Evolutionary conservation across 2,113 vertebrate genomes (phyloP), one percentile per base, ranked within the genome.

Genomic region (Suricata suricatta): DNA sequence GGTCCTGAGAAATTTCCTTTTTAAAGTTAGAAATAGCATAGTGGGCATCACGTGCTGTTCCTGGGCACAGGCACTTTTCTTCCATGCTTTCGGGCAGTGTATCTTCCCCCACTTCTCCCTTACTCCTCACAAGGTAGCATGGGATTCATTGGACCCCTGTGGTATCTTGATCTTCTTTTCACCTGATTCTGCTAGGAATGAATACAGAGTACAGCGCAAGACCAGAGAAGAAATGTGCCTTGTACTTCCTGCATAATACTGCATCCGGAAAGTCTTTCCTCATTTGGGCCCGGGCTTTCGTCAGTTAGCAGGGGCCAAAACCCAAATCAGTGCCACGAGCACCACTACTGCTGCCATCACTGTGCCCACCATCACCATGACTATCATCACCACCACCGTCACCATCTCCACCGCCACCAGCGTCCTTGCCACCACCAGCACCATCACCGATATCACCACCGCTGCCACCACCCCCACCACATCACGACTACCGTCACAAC

Each of bases 401-500:
- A 66, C 11, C 11, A 66, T 6, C 3, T 38, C 2, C 35, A 19
- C 4, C 66, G 13, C 15, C 25, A 50, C 9, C 31, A 52, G 25
- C 64, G 41, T 19, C 6, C 54, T 16, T 3, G 33, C 3, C 19
- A 80, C 23, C 1, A 29, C 4, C 7, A 23, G 21, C 13, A 52
- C 50, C 50, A 12, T 52, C 50, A 52, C 50, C 29, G 29, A 5
- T 12, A 64, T 21, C 14, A 50, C 13, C 44, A 33, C 21, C 33
- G 29, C 4, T 4, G 50, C 3, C 19, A 54, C 15, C 2, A 15
- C 27, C 6, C 60, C 2, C 5, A 57, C 2, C 3, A 64, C 14
- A 14, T 5, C 14, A 16, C 10, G 9, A 71, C 19, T 3, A 15
- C 5, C 5, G 31, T 12, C 44, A 31, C 0, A 25, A 41, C 0